Evolutionary conservation across 2,888 invertebrate genomes (phyloP).

Genomic region (Agrenia bidenticulata): DNA sequence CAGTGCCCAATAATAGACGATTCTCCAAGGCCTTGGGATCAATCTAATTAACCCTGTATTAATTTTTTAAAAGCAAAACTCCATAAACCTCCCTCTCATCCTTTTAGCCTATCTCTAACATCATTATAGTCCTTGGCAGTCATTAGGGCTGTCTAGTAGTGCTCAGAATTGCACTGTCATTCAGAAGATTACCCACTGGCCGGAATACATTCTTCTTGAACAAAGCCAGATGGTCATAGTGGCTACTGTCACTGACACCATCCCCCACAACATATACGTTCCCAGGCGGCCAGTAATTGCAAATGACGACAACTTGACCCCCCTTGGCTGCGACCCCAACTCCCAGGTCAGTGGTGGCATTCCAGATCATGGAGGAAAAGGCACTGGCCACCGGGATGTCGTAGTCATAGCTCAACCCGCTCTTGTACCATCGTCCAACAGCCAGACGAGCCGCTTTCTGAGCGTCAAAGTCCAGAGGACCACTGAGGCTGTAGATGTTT

Average conservation of each 20-base stretch:
- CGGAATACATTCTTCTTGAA: constrained; percentile 40
- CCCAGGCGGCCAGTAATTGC: constrained; percentile 37
- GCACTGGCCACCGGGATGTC: constrained; percentile 33
- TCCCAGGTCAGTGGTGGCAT: constrained; percentile 33
- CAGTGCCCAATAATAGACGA: no score
- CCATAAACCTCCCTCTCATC: no score
- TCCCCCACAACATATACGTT: constrained; percentile 26
- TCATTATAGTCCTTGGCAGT: no score
- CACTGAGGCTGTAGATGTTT: constrained; percentile 31
- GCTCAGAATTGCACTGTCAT: not conserved
- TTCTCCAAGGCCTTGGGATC: no score
- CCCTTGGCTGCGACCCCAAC: constrained; percentile 27
- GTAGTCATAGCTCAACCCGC: constrained; percentile 34
- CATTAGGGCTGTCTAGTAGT: no score
- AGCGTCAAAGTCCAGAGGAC: constrained; percentile 15
- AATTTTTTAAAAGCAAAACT: no score
- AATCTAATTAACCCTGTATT: no score
- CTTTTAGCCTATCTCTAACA: no score
- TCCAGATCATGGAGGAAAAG: constrained; percentile 39
- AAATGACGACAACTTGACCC: constrained; percentile 23
- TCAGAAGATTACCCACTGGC: not conserved
- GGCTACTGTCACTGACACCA: not conserved
- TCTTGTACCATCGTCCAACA: constrained; percentile 38
- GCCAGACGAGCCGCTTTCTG: constrained; percentile 31
- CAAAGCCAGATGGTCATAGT: constrained; percentile 28